Base-by-base conservation (phyloP, 2,113 vertebrate genomes). In the Centropus unirufus region DNA sequence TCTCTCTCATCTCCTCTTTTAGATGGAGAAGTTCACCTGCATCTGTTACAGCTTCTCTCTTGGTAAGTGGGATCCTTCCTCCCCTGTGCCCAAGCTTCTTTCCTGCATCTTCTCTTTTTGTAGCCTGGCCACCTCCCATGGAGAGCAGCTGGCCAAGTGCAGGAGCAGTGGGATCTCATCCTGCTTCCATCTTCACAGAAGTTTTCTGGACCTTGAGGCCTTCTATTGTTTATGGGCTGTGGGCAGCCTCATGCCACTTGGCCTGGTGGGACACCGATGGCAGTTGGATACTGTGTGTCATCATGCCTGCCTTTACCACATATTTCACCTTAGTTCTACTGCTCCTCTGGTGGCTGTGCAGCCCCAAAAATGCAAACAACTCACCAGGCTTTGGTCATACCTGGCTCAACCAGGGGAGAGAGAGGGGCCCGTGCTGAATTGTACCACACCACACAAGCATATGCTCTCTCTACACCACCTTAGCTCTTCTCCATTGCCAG, bases 141-240 rank as follows among this genome's bases (percentile, higher is more conserved):
- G 14, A 55, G 22, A 27, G 8, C 6, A 19, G 8, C 5, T 63
- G 15, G 5, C 27, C 0, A 1, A 29, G 11, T 0, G 0, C 2
- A 16, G 26, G 15, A 40, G 6, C 8, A 0, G 0, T 15, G 1
- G 2, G 2, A 1, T 84, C 16, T 30, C 27, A 18, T 46, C 1
- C 0, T 72, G 2, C 5, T 63, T 55, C 5, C 2, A 2, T 52
- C 27, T 51, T 55, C 4, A 0, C 5, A 6, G 3, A 72, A 18
- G 2, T 57, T 42, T 11, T 67, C 32, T 51, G 1, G 1, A 8
- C 82, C 34, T 42, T 39, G 11, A 19, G 11, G 5, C 8, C 74
- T 1, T 27, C n/a, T 62, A 0, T 47, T 5, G 14, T 21, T 12
- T 12, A 40, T 36, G 2, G 12, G 14, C 5, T 77, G 52, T 49